These are phyloP conservation scores for Spisula solida DNA, from an alignment of 2,888 invertebrate species.

Conservation along the genomic window DNA sequence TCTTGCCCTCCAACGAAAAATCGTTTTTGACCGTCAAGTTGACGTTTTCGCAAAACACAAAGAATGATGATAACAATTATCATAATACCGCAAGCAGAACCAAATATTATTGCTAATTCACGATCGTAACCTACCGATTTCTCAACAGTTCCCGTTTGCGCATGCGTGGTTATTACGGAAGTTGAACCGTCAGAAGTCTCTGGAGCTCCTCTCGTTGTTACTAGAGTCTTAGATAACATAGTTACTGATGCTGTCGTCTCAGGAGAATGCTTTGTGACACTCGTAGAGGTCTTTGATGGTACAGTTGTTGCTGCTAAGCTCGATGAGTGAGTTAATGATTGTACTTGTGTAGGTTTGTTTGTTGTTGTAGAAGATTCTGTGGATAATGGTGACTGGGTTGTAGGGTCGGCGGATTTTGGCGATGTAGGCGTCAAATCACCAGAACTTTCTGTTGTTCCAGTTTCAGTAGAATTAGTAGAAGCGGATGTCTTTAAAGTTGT, in stretches of 20 bases:
- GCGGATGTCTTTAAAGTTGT: no score
- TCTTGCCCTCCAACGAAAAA: constrained; percentile 60
- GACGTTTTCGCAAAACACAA: constrained; percentile 50
- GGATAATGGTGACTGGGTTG: no score
- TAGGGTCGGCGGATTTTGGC: no score
- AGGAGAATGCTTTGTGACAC: no score
- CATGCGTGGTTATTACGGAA: not conserved
- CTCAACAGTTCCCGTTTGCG: not conserved
- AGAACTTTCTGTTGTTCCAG: no score
- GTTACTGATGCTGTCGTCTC: not conserved
- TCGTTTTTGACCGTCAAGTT: constrained; percentile 43
- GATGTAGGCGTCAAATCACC: no score
- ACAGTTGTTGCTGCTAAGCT: no score
- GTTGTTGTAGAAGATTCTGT: no score
- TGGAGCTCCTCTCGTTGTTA: not conserved
- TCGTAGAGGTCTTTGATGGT: no score
- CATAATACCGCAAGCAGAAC: constrained; percentile 57
- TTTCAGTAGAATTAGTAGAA: no score
- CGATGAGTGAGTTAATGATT: no score
- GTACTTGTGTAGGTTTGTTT: no score
- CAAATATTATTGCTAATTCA: constrained; percentile 69
- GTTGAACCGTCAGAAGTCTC: not conserved
- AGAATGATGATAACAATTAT: constrained; percentile 51
- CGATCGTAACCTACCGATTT: constrained; percentile 53
- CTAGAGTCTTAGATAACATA: not conserved